Evolutionary conservation across 2,113 vertebrate species (phyloP).

Genomic region (Tyto alba): DNA sequence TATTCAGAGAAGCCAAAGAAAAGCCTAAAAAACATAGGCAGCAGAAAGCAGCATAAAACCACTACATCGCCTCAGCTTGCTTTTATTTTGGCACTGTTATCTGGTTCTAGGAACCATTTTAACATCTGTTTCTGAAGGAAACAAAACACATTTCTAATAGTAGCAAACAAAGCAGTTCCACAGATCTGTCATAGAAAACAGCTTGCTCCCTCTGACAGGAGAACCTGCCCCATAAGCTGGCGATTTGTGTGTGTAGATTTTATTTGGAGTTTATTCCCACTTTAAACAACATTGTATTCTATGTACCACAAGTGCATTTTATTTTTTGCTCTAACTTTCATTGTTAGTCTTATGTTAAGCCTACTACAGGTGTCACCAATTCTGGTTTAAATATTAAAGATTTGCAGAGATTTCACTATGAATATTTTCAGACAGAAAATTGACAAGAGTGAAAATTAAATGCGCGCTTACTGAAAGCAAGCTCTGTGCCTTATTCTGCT

Average conservation of each 20-base stretch:
- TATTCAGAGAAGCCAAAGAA: neutral
- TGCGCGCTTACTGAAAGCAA: neutral
- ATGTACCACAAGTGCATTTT: neutral
- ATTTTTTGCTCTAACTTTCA: neutral
- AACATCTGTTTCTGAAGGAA: conserved; percentile 5
- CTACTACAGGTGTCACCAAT: neutral
- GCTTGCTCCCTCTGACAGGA: neutral
- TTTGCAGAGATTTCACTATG: neutral
- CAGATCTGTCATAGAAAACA: neutral
- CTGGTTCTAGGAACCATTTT: neutral
- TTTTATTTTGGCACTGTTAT: neutral
- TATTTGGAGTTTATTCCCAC: neutral
- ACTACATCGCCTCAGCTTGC: neutral
- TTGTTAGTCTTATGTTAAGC: neutral
- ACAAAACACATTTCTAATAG: neutral
- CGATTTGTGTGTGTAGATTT: neutral
- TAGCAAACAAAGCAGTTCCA: neutral
- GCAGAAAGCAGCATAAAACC: neutral
- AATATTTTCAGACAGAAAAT: neutral
- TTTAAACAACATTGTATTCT: neutral
- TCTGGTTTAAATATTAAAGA: neutral
- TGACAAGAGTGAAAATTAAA: neutral
- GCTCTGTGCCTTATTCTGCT: neutral
- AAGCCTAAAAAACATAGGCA: neutral
- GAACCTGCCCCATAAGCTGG: neutral